These are phyloP conservation scores for Hucho hucho DNA, from an alignment of 2,113 vertebrate species.

Conservation along the genomic window DNA sequence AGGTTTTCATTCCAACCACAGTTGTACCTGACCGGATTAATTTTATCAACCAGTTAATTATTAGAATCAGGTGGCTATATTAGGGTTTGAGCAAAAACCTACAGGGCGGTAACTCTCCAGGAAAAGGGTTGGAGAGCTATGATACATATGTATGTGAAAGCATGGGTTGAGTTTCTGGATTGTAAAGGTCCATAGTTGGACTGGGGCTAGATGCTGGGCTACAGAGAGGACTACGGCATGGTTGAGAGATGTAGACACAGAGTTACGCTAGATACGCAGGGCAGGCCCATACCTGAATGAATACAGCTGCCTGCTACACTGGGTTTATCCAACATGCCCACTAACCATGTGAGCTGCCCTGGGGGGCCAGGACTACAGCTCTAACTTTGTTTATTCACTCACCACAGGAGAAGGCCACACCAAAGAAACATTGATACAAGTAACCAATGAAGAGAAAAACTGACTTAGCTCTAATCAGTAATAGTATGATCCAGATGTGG, in stretches of 20 bases:
- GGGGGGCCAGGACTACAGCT: slow-evolving; percentile 43
- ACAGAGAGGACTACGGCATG: not conserved
- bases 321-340: slow-evolving; percentile 38
- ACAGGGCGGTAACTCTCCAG: not conserved
- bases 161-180: not conserved
- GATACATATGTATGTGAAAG: no score
- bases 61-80: no score
- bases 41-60: no score
- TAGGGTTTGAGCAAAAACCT: no score
- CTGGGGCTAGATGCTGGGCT: not conserved
- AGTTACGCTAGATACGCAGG: slow-evolving; percentile 28
- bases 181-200: no score
- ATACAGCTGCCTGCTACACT: slow-evolving; percentile 44
- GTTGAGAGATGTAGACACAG: slow-evolving; percentile 32
- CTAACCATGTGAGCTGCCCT: slow-evolving; percentile 41
- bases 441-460: no score
- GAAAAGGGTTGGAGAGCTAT: not conserved
- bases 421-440: not conserved
- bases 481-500: no score
- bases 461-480: no score
- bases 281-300: slow-evolving; percentile 45
- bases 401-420: slow-evolving; percentile 29
- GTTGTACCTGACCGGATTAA: no score
- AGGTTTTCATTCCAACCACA: no score
- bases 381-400: slow-evolving; percentile 16